These are phyloP conservation scores for Catonia carolina DNA, from an alignment of 2,888 invertebrate species.

Conservation along the genomic window DNA sequence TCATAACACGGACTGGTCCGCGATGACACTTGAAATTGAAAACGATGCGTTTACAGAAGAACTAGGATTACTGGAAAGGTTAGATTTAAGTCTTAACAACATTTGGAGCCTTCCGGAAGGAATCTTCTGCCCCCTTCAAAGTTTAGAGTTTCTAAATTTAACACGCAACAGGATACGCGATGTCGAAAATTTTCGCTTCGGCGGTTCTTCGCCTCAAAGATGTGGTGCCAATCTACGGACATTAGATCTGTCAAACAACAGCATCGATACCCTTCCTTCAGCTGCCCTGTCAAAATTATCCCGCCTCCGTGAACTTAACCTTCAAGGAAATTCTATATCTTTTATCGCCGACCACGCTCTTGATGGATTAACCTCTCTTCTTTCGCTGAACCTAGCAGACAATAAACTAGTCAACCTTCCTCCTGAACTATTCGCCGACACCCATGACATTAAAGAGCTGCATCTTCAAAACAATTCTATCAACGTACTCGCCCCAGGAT, in stretches of 20 bases:
- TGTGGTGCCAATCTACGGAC: slow-evolving; percentile 64
- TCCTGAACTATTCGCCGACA: slow-evolving; percentile 72
- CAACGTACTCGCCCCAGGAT: slow-evolving; percentile 69
- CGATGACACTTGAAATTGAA: slow-evolving; percentile 69
- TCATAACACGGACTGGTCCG: slow-evolving; percentile 77
- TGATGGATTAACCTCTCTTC: slow-evolving; percentile 64
- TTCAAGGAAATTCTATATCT: slow-evolving; percentile 69
- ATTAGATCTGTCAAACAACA: slow-evolving; percentile 70
- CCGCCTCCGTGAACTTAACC: slow-evolving; percentile 63
- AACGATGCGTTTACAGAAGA: slow-evolving; percentile 67
- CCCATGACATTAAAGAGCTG: slow-evolving; percentile 69
- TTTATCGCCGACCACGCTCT: slow-evolving; percentile 72
- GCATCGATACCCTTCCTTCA: slow-evolving; percentile 65
- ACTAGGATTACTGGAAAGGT: slow-evolving; percentile 61
- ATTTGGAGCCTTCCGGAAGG: slow-evolving; percentile 73
- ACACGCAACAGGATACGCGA: slow-evolving; percentile 73
- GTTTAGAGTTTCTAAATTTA: slow-evolving; percentile 68
- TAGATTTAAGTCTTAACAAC: slow-evolving; percentile 73
- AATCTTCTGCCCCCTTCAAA: slow-evolving; percentile 65
- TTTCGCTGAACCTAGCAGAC: slow-evolving; percentile 68
- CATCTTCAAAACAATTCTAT: slow-evolving; percentile 77
- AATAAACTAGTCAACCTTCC: slow-evolving; percentile 75
- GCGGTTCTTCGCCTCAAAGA: slow-evolving; percentile 52
- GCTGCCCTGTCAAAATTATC: slow-evolving; percentile 63
- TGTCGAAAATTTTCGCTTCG: slow-evolving; percentile 64